A percentile compares a stretch with the other conserved stretches of the same genome.
These are phyloP conservation scores for Lophius americanus DNA, from an alignment of 2,797 vertebrate species.

Conservation along the genomic window DNA sequence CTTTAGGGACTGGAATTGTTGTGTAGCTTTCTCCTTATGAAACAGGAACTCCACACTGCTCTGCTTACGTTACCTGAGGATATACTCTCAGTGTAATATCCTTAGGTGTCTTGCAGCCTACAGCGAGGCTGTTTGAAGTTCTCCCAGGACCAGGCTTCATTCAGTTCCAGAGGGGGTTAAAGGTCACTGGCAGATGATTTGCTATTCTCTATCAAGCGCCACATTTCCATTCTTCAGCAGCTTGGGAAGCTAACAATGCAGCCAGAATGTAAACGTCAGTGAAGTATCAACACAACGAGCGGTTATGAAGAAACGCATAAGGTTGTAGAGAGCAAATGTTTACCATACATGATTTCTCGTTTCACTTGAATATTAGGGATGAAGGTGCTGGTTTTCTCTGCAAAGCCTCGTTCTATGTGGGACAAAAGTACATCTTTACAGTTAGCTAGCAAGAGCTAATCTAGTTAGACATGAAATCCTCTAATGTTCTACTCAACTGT, in stretches of 20 bases:
- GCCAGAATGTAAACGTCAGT: conserved; percentile 23
- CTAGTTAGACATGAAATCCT: conserved; percentile 3
- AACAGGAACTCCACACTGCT: conserved; percentile 56
- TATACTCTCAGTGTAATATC: conserved; percentile 58
- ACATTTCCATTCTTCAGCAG: conserved; percentile 30
- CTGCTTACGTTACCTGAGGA: conserved; percentile 54
- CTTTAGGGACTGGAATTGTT: conserved; percentile 30
- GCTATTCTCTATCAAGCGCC: conserved; percentile 70
- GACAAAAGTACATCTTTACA: conserved; percentile 27
- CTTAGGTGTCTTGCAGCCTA: conserved; percentile 64
- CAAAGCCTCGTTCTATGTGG: background rate
- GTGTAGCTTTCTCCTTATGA: conserved; percentile 50
- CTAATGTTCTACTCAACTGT: no score
- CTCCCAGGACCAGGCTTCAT: conserved; percentile 60
- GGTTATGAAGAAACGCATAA: conserved; percentile 13
- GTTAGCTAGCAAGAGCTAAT: conserved; percentile 10
- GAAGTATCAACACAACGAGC: conserved; percentile 5
- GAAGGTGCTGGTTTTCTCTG: conserved; percentile 9
- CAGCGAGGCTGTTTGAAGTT: conserved; percentile 75
- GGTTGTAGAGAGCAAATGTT: conserved; percentile 13
- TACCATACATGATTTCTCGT: conserved; percentile 26
- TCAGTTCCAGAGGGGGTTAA: conserved; percentile 56
- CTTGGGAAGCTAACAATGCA: conserved; percentile 29
- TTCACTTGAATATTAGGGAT: conserved; percentile 1
- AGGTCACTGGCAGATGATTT: conserved; percentile 73